phyloP scores from a whole-genome alignment of 2,113 vertebrate species.

The Campylomormyrus tamandua region DNA sequence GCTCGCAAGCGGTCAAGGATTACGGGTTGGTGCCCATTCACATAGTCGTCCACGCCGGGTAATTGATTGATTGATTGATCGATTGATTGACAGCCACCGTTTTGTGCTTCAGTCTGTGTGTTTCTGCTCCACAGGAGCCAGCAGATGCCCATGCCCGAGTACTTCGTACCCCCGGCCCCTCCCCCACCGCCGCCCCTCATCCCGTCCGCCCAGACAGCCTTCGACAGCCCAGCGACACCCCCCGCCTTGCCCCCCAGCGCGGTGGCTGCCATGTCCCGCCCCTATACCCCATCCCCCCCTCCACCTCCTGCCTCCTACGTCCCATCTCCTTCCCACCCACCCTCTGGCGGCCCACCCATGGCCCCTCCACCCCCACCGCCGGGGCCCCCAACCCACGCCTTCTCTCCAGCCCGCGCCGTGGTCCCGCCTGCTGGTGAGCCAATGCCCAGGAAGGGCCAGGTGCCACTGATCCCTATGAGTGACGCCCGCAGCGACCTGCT shows the following conservation, averaged over 20 bases:
- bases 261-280: too few relatives aligned
- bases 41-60: background rate
- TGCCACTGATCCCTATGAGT: slow-evolving; percentile 79
- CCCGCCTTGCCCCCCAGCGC: slow-evolving; percentile 34
- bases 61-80: background rate
- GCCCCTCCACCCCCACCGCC: slow-evolving; percentile 42
- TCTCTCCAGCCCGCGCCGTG: slow-evolving; percentile 52
- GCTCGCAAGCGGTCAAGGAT: slow-evolving; percentile 63
- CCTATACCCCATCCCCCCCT: slow-evolving; percentile 33
- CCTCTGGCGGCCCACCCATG: slow-evolving; percentile 34
- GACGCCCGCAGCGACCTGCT: slow-evolving; percentile 85
- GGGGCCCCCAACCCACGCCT: slow-evolving; percentile 36
- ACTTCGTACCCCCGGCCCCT: slow-evolving; percentile 67
- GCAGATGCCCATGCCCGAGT: slow-evolving; percentile 61
- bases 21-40: slow-evolving; percentile 52
- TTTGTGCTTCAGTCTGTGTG: slow-evolving; percentile 33
- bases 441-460: slow-evolving; percentile 61
- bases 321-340: slow-evolving; percentile 55
- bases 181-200: slow-evolving; percentile 71
- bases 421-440: slow-evolving; percentile 43
- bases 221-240: slow-evolving; percentile 57
- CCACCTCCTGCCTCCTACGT: slow-evolving; percentile 47
- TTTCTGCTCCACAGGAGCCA: slow-evolving; percentile 54
- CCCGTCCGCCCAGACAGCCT: slow-evolving; percentile 65
- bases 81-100: background rate